Conservation (phyloP, 1,140 invertebrate genomes). For the Stenopsyche tienmushanensis region DNA sequence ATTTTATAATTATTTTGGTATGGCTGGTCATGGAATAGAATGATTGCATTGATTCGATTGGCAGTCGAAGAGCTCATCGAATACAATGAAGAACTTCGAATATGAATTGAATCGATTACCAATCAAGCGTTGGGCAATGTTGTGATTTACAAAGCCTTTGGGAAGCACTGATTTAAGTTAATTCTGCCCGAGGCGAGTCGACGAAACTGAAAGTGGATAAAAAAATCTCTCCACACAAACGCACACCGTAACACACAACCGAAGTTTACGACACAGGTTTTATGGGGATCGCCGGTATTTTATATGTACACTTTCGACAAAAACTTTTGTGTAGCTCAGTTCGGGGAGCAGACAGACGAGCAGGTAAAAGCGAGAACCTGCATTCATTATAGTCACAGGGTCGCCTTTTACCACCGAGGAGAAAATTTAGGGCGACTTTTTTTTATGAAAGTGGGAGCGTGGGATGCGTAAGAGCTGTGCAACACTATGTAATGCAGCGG, state of each 20-base stretch:
- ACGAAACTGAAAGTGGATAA: conserved; percentile 39
- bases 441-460: conserved; percentile 36
- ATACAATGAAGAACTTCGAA: no score
- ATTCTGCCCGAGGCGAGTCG: conserved; percentile 8
- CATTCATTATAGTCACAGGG: conserved; percentile 5
- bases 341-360: conserved; percentile 3
- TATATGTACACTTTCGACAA: conserved; percentile 16
- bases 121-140: no score
- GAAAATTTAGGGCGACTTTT: conserved; percentile 36
- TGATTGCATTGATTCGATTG: no score
- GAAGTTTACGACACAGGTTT: conserved; percentile 20
- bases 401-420: conserved; percentile 34
- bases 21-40: no score
- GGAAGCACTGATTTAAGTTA: no score
- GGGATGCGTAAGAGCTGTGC: conserved; percentile 18
- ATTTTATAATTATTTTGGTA: no score
- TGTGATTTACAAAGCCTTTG: no score
- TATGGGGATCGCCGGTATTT: conserved; percentile 14
- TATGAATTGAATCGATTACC: no score
- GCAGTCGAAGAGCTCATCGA: no score
- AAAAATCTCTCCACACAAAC: conserved; percentile 21
- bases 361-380: conserved; percentile 4
- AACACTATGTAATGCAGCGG: conserved; percentile 11
- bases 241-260: not conserved
- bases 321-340: conserved; percentile 14